Evolutionary conservation across 2,113 vertebrate species (phyloP).

Genomic region (Fulmarus glacialis): DNA sequence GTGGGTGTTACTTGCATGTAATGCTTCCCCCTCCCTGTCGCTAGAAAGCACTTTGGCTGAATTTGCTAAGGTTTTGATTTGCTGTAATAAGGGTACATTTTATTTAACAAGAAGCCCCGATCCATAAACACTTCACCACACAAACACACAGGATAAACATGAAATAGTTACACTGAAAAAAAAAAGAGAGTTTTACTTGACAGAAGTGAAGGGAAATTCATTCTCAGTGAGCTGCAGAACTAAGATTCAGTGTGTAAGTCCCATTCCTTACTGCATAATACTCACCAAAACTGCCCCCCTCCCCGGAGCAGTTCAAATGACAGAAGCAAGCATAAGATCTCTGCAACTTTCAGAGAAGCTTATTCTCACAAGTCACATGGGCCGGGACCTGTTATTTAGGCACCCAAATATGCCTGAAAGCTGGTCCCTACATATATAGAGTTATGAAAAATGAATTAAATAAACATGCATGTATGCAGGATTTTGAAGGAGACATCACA

Average conservation of each 20-base stretch:
- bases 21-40: background rate
- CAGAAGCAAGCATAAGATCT: background rate
- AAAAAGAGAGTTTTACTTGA: background rate
- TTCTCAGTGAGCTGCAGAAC: background rate
- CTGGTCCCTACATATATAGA: background rate
- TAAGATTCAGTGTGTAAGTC: background rate
- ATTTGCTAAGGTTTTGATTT: background rate
- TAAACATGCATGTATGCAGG: background rate
- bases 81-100: background rate
- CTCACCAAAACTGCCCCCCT: background rate
- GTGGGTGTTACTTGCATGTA: background rate
- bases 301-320: background rate
- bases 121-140: background rate
- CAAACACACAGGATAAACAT: background rate
- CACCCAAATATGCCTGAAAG: background rate
- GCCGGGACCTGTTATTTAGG: background rate
- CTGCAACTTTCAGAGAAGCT: background rate
- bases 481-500: background rate
- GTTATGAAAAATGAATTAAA: background rate
- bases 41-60: background rate
- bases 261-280: background rate
- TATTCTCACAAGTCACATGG: background rate
- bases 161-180: background rate
- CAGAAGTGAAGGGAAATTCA: background rate
- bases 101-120: background rate